phyloP scores from a whole-genome alignment of 2,113 vertebrate species.

The Nibea coibor region DNA sequence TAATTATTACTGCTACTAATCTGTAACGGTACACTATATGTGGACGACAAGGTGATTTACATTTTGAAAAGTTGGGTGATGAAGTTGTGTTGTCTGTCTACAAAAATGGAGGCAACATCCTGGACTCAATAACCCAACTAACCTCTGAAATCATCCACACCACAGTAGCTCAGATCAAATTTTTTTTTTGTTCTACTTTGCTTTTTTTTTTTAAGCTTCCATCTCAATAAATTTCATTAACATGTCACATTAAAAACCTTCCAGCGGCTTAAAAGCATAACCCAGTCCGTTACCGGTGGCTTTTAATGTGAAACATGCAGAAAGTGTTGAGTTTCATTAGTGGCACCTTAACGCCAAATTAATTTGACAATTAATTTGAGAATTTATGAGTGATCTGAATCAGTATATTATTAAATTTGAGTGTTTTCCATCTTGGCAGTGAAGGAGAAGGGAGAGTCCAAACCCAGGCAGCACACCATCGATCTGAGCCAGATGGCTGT shows the following conservation, averaged over 20 bases:
- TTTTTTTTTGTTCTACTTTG: neutral
- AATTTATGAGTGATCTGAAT: neutral
- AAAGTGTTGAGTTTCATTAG: neutral
- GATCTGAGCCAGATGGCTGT: slow-evolving; percentile 99
- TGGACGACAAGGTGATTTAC: too few relatives aligned
- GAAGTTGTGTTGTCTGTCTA: too few relatives aligned
- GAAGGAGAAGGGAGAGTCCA: slow-evolving; percentile 92
- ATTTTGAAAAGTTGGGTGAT: too few relatives aligned
- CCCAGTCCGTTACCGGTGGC: neutral
- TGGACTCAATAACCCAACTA: too few relatives aligned
- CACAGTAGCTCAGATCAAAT: neutral
- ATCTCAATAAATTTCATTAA: slow-evolving; percentile 14
- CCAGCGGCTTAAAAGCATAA: neutral
- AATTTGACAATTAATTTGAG: neutral
- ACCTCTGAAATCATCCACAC: too few relatives aligned
- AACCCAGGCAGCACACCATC: slow-evolving; percentile 93
- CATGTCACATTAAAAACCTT: slow-evolving; percentile 5
- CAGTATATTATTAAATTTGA: neutral
- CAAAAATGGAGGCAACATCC: too few relatives aligned
- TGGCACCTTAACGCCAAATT: neutral
- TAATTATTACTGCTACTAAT: too few relatives aligned
- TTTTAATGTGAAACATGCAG: slow-evolving; percentile 1
- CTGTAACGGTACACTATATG: too few relatives aligned
- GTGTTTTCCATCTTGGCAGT: slow-evolving; percentile 73
- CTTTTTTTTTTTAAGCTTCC: neutral